Evolutionary conservation across 2,797 vertebrate genomes (phyloP), one percentile per base, ranked within the genome.

Genomic region (Danio albolineatus): DNA sequence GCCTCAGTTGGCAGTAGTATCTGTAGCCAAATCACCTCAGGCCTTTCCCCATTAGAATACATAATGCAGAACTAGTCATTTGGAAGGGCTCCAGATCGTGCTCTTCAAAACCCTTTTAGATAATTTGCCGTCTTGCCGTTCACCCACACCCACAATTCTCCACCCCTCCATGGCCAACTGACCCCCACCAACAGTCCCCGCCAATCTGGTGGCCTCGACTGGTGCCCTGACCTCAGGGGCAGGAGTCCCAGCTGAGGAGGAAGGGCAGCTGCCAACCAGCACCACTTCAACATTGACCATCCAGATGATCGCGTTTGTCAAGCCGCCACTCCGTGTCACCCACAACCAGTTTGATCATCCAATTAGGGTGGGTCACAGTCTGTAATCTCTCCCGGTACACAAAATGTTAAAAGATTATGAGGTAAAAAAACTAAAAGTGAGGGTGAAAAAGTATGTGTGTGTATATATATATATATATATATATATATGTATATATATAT

Each of bases 251-350:
- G 90, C 91, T 93, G 92, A 94, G 91, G 89, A 93, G 90, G 87
- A 78, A 57, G 89, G 91, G 92, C 91, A 94, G 91, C 93, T 95
- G 94, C 93, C 93, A 95, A 92, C 88, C 89, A 91, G 82, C 76
- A 81, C 91, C 90, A 88, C 90, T 92, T 93, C 93, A 93, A 91
- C 90, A 88, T 75, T 10, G 85, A 84, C 88, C 88, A 91, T 93
- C 90, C 89, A 91, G 91, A 93, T 94, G 93, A 95, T 90, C 89
- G 90, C 91, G 78, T 94, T 92, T 95, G 94, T 95, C 93, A 94
- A 92, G 89, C 91, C 92, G 93, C 94, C 94, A 95, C 90, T 92
- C 89, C 83, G 86, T 17, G 91, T 94, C 93, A 94, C 64, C 78
- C 70, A 13, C 83, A 53, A 60, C 82, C 79, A 85, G 87, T 87